Evolutionary conservation across 2,888 invertebrate genomes (phyloP).

Genomic region (Eurytoma adleriae): DNA sequence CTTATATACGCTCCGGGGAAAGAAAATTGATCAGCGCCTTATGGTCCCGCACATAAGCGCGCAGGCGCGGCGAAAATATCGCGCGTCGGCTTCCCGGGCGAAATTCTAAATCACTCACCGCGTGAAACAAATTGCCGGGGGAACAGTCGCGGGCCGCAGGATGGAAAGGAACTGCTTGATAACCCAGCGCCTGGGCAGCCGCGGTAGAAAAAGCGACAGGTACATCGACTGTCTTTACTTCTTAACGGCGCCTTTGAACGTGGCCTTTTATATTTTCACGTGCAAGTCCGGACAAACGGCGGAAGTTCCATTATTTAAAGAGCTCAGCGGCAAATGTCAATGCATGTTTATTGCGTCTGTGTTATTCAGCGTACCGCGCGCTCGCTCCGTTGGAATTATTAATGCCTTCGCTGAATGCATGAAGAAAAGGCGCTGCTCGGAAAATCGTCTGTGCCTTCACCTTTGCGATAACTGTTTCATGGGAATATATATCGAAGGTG

Average conservation of each 20-base stretch:
- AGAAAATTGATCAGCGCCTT: slow-evolving; percentile 43
- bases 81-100: background rate
- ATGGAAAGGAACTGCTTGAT: too few relatives aligned
- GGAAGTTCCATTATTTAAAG: background rate
- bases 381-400: too few relatives aligned
- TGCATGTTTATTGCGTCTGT: background rate
- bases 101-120: slow-evolving; percentile 1
- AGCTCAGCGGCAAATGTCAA: background rate
- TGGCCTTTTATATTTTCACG: slow-evolving; percentile 6
- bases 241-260: slow-evolving; percentile 25
- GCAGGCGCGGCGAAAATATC: slow-evolving; percentile 10
- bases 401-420: background rate
- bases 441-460: too few relatives aligned
- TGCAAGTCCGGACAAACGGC: background rate
- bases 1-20: background rate
- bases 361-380: too few relatives aligned
- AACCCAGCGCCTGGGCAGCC: too few relatives aligned
- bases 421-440: too few relatives aligned
- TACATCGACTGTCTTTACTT: slow-evolving; percentile 17
- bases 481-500: too few relatives aligned
- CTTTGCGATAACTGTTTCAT: too few relatives aligned
- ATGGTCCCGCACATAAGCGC: background rate
- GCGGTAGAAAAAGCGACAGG: background rate
- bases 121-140: slow-evolving; percentile 23
- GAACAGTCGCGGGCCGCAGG: background rate